A percentile compares a stretch with the other conserved stretches of the same genome.
Evolutionary conservation across 2,797 vertebrate species (phyloP).

Genomic region (Alcedo quadribrachys): DNA sequence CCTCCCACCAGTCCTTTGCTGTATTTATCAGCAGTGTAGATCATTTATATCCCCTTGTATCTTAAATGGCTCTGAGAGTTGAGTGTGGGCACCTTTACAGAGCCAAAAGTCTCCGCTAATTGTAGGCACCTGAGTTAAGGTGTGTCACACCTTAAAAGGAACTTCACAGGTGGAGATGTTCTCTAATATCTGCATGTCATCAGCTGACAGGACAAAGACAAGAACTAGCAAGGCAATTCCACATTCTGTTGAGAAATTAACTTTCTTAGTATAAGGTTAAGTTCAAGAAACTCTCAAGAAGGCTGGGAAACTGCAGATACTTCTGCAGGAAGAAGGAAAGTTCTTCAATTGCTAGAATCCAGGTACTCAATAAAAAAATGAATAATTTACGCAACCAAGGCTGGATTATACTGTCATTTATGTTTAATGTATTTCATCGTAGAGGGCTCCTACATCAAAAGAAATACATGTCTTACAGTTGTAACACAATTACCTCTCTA

Average conservation of each 20-base stretch:
- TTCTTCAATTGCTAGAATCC: background rate
- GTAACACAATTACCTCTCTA: slow-evolving; percentile 23
- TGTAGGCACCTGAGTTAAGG: background rate
- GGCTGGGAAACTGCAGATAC: background rate
- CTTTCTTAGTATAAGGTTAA: background rate
- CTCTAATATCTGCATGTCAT: background rate
- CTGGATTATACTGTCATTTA: slow-evolving; percentile 30
- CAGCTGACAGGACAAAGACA: slow-evolving; percentile 21
- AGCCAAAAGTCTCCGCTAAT: background rate
- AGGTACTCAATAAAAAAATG: background rate
- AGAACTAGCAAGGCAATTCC: background rate
- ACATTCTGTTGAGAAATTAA: background rate
- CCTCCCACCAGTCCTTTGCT: background rate
- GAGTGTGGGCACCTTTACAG: background rate
- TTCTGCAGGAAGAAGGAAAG: background rate
- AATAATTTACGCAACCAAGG: slow-evolving; percentile 24
- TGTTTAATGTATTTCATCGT: slow-evolving; percentile 19
- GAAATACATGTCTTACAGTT: background rate
- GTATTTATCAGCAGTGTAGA: background rate
- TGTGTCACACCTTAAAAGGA: accelerated
- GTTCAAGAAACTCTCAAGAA: background rate
- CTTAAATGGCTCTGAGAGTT: background rate
- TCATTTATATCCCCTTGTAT: background rate
- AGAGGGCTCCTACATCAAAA: slow-evolving; percentile 4
- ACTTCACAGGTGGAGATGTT: background rate